These are phyloP conservation scores for Eidolon helvum DNA, from an alignment of 2,113 vertebrate genomes.

Conservation along the genomic window DNA sequence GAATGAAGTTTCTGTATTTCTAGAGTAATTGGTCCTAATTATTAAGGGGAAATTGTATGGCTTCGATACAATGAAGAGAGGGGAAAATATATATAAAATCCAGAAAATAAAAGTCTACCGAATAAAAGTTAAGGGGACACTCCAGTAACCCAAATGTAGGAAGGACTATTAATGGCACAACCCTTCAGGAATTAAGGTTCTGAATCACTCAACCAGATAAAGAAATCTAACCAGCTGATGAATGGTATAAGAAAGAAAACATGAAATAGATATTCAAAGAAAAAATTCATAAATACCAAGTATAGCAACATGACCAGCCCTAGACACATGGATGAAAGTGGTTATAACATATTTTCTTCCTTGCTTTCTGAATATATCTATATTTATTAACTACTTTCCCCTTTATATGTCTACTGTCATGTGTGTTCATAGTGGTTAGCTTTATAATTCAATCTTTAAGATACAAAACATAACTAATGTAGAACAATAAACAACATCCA, in stretches of 20 bases:
- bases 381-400: not conserved
- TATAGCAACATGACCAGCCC: not conserved
- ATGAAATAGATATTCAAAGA: not conserved
- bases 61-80: not conserved
- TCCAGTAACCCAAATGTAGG: not conserved
- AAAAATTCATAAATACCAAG: not conserved
- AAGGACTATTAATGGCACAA: not conserved
- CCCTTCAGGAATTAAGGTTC: not conserved
- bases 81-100: not conserved
- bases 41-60: not conserved
- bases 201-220: not conserved
- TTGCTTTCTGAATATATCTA: not conserved
- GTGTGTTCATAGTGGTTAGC: not conserved
- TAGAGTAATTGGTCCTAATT: not conserved
- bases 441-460: not conserved
- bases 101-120: not conserved
- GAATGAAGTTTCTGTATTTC: not conserved
- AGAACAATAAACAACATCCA: not conserved
- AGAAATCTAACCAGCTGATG: not conserved
- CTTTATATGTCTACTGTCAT: not conserved
- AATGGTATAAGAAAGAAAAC: not conserved
- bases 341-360: not conserved
- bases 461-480: not conserved
- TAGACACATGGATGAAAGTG: not conserved
- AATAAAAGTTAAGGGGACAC: not conserved